Evolutionary conservation across 2,797 vertebrate species (phyloP), one percentile per base, ranked within the genome.

Genomic region (Austrolebias charrua): DNA sequence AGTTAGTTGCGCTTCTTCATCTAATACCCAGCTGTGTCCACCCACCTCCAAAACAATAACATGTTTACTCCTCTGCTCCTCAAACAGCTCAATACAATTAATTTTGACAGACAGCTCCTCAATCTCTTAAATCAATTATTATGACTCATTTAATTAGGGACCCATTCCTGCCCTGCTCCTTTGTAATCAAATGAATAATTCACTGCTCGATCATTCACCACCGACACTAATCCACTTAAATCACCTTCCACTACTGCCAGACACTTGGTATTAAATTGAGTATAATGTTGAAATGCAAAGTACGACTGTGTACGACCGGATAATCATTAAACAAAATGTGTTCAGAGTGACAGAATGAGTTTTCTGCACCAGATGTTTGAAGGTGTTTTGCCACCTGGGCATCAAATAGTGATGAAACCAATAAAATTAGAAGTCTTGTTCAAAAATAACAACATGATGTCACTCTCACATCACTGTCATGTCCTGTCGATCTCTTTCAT

Each of bases 101-200:
- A 90, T 91, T 85, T 84, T 92, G 91, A 93, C 81, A 82, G 91
- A 79, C 89, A 91, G 88, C 83, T 88, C 78, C 69, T 86, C 87
- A 77, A 86, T 90, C 82, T 89, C 71, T 83, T 79, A 74, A 90
- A 91, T 92, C 90, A 92, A 93, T 93, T 92, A 91, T 86, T 89
- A 86, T 75, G 78, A 89, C 63, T 88, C 79, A 86, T 89, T 89
- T 89, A 87, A 93, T 93, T 92, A 90, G 72, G 71, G 75, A 84
- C 76, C 68, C 84, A 84, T 90, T 91, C 84, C 84, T 86, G 78
- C 73, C 84, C 85, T 79, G 79, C 81, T 87, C 89, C 83, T 91
- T 91, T 90, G 90, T 89, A 90, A 89, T 90, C 87, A 92, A 86
- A 89, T 86, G 86, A 88, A 89, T 93, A 87, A 92, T 90, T 88